Base-by-base conservation (phyloP, 2,888 invertebrate species). In the Agrotis segetum region DNA sequence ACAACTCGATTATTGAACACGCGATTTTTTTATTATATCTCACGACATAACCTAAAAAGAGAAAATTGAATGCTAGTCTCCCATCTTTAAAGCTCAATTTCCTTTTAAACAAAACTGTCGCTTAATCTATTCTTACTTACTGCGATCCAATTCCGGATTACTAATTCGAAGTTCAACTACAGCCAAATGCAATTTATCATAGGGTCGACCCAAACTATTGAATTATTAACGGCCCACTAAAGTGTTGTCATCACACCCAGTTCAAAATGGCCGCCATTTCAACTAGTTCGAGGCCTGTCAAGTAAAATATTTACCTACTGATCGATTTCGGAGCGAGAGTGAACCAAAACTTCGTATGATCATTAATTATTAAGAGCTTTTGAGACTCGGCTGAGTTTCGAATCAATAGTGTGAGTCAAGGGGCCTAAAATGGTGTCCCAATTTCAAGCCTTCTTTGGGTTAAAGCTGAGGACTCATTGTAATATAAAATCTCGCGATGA, bases 261-360 rank as follows among this genome's bases (percentile, higher is more conserved):
- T n/a, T 79, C 69, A 64, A 61, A 81, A 68, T 81, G 55, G 79
- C 46, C 21, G 62, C 29, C 58, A 17, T 58, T 72, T 77, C 61
- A 58, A 79, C 77, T 61, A 67, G 67, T 60, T 67, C 52, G 68
- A 50, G 49, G 49, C 49, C 40, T 64, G 55, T 76, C 71, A 60
- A 81, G 78, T 81, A 76, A 81, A 79, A 76, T 81, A 79, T 78
- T 80, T 75, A 80, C 50, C 52, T 80, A 71, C 55, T 76, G 81
- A 80, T 79, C 77, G 78, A 71, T 76, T 69, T 79, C 21, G 19
- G 60, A 46, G 19, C 66, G 55, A 61, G 64, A 76, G 77, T 53
- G 52, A 78, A 80, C 71, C 65, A 67, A 47, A 78, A 76, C 77
- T 76, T 67, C 62, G 65, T 80, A 55, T 71, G 66, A 52, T 60